Base-by-base conservation (phyloP, 1,140 invertebrate species). In the Berghia stephanieae region DNA sequence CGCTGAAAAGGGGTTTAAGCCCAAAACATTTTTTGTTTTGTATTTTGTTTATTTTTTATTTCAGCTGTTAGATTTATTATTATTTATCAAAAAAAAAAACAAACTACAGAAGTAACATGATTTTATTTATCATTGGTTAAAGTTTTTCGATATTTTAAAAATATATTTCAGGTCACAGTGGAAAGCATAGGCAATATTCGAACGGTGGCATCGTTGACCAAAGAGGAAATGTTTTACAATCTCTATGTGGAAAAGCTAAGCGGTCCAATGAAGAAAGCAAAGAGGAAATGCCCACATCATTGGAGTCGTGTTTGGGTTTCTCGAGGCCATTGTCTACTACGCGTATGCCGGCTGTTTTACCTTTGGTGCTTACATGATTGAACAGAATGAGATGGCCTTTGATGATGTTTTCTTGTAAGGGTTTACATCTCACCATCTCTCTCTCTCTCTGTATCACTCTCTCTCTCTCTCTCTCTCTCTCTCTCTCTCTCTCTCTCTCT, bases 321-420 rank as follows among this genome's bases (percentile, higher is more conserved):
- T 81, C 0, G 94, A 96, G 87, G 92, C 93, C 6, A 91, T 94
- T 1, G 94, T 94, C 0, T 93, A 94, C 79, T 93, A 95, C 78
- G 94, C 94, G 0, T 96, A 96, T 85, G 94, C 94, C 13, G 89
- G 94, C 3, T 92, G 93, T 46, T 92, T 96, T 81, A 94, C 93
- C 83, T 96, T 96, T 84, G 95, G 95, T 5, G 95, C 94, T 0
- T 91, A 92, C 75, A 89, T 96, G 24, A 93, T 96, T 21, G 55
- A 78, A 0, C 87, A 92, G 57, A 90, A 92, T 34, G 91, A 91
- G 31, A 86, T 96, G 70, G 84, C 86, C 16, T 96, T 94, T 86
- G 91, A 93, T 81, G 90, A 93, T 81, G 93, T 96, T 24, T 95
- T 96, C 82, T 96, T 95, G 94, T 95, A 88, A 91, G 89, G n/a